These are phyloP conservation scores for Ceyx melanurus DNA, from an alignment of 2,113 vertebrate species.

Conservation along the genomic window DNA sequence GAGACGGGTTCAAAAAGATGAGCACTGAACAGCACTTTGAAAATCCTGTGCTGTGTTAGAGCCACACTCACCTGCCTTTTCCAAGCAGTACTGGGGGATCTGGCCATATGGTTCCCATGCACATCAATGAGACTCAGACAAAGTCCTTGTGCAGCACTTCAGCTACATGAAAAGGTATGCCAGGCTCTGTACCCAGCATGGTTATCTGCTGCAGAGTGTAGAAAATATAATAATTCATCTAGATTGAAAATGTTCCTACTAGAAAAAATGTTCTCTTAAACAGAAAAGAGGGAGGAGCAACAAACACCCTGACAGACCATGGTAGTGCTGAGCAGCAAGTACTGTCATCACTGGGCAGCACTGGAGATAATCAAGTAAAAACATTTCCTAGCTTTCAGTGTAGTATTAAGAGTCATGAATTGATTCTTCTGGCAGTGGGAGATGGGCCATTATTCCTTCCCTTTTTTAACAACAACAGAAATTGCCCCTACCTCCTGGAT, in stretches of 20 bases:
- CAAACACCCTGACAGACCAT: background rate
- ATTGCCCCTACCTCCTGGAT: background rate
- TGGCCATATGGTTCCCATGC: background rate
- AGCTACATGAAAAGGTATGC: background rate
- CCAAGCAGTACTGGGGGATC: background rate
- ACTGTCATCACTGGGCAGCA: background rate
- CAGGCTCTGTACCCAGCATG: background rate
- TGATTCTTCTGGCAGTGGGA: background rate
- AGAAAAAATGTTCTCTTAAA: background rate
- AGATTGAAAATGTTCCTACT: background rate
- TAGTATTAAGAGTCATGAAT: background rate
- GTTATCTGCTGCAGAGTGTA: background rate
- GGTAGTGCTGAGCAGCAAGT: background rate
- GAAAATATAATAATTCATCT: background rate
- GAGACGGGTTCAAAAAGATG: background rate
- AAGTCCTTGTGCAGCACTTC: background rate
- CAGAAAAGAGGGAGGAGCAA: background rate
- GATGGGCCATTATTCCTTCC: background rate
- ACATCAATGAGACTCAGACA: background rate
- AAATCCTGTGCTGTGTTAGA: background rate
- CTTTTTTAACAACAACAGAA: background rate
- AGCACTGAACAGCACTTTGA: background rate
- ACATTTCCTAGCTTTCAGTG: background rate
- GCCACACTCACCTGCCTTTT: background rate
- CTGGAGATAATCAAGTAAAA: background rate